Conservation (phyloP, 2,797 vertebrate species). For the Macroramphosus scolopax region DNA sequence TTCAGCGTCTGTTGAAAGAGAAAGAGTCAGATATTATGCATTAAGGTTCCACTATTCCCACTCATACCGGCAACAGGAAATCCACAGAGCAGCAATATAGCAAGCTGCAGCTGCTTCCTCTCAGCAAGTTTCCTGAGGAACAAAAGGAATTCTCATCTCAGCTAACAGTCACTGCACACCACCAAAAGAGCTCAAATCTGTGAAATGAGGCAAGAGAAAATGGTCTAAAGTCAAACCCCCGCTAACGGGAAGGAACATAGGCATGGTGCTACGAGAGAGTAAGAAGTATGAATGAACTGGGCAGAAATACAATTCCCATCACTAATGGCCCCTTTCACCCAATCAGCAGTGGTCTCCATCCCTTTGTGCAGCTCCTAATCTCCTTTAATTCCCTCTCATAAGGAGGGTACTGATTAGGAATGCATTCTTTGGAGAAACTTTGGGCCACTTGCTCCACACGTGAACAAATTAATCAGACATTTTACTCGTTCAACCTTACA, state of each 20-base stretch:
- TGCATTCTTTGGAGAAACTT: conserved; percentile 53
- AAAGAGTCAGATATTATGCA: conserved; percentile 51
- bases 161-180: conserved; percentile 58
- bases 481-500: no score
- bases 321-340: conserved; percentile 63
- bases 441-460: conserved; percentile 17
- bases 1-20: conserved; percentile 70
- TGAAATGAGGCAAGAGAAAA: conserved; percentile 60
- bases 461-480: conserved; percentile 8
- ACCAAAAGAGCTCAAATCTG: conserved; percentile 60
- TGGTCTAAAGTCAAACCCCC: conserved; percentile 50
- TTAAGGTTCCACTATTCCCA: conserved; percentile 44
- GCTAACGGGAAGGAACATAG: conserved; percentile 63
- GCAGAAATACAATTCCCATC: conserved; percentile 62
- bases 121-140: conserved; percentile 76
- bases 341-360: conserved; percentile 58
- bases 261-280: conserved; percentile 33
- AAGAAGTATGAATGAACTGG: conserved; percentile 56
- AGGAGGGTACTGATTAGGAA: conserved; percentile 48
- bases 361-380: conserved; percentile 64
- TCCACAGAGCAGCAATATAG: conserved; percentile 73
- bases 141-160: conserved; percentile 71
- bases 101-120: conserved; percentile 78
- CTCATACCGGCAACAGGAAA: conserved; percentile 74
- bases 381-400: conserved; percentile 59